Evolutionary conservation across 2,113 vertebrate genomes (phyloP), one percentile per base, ranked within the genome.

Genomic region (Trogon melanurus): DNA sequence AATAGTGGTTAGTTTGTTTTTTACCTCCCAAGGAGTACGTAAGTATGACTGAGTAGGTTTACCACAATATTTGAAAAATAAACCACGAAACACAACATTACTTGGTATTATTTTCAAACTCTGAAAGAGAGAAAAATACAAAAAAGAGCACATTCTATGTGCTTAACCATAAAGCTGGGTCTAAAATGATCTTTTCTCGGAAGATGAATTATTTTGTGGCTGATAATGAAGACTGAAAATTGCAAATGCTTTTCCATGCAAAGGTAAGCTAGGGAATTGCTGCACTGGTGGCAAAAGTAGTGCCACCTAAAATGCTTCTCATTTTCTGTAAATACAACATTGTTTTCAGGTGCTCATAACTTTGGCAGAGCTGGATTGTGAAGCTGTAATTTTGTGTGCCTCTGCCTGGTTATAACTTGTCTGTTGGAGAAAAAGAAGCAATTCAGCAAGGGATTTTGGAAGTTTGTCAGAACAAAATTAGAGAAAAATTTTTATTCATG

Each of bases 21-120:
- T 97, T 93, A 88, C 93, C 91, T 98, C 95, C 82, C 87, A 96
- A 96, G 72, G 91, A 97, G 91, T 79, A 93, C 34, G 19, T 73
- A 70, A 50, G 44, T 97, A 96, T 96, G 61, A 86, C 93, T 92
- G 91, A 96, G 32, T 54, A 95, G 48, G 13, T 96, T 97, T 97
- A 85, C 45, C 32, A 53, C 85, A 93, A 81, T 86, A 85, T 70
- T 58, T 82, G 29, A 29, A 64, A 51, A 71, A 65, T 58, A 90
- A 89, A 70, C 85, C 41, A 41, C 41, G 11, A 41, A 41, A 41
- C 41, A 41, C 41, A 41, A 41, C 56, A 62, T 95, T 85, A 69
- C 80, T 85, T 95, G 81, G 88, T 97, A 87, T 80, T 92, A 85
- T 74, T 93, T 96, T 92, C 34, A 72, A 94, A 80, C 76, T 79